Conservation (phyloP, 2,113 vertebrate genomes). For the Oriolus oriolus region DNA sequence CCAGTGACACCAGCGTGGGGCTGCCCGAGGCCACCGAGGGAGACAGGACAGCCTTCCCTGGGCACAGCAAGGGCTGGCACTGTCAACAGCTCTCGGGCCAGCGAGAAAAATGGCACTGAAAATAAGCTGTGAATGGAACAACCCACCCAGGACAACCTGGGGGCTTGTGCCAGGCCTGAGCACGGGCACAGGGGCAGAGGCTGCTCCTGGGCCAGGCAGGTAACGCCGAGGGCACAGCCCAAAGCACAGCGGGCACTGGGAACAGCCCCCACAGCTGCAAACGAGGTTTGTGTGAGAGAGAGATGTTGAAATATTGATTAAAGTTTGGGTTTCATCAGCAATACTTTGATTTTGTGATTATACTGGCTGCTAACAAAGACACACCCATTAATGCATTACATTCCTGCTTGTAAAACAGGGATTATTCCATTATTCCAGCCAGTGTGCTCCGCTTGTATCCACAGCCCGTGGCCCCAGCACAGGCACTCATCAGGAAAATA, state of each 20-base stretch:
- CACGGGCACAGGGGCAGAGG: accelerated
- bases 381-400: not conserved
- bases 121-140: not conserved
- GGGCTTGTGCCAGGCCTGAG: not conserved
- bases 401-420: slow-evolving; percentile 21
- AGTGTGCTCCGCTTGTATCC: not conserved
- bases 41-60: not conserved
- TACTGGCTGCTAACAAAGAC: slow-evolving; percentile 32
- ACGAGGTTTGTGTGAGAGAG: not conserved
- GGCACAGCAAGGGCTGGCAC: not conserved
- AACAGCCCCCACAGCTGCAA: not conserved
- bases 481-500: not conserved
- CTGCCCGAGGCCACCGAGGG: not conserved
- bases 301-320: slow-evolving; percentile 32
- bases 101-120: not conserved
- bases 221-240: accelerated
- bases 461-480: not conserved
- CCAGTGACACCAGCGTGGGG: not conserved
- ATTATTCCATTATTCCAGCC: not conserved
- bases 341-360: slow-evolving; percentile 16
- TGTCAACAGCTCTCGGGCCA: not conserved
- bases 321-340: not conserved
- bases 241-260: accelerated
- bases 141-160: not conserved
- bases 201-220: not conserved